A percentile compares a stretch with the other conserved stretches of the same genome.
phyloP scores from a whole-genome alignment of 2,113 vertebrate species.

The Dipodomys spectabilis region DNA sequence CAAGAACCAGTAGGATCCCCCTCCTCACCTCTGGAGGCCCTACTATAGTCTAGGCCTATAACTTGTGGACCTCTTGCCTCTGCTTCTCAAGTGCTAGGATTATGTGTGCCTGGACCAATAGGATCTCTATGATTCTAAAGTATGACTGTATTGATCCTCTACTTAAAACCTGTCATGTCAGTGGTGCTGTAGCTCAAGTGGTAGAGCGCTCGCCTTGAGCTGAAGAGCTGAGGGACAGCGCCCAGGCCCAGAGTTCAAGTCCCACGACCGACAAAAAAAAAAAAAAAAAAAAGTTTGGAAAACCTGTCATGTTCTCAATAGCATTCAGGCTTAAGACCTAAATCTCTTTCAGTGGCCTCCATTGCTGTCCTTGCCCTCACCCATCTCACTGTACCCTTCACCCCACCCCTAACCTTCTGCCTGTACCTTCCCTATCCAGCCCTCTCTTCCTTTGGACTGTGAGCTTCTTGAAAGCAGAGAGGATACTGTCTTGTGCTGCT shows the following conservation, averaged over 20 bases:
- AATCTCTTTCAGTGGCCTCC: neutral
- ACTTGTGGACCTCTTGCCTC: too few relatives aligned
- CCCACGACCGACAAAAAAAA: too few relatives aligned
- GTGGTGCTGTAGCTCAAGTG: too few relatives aligned
- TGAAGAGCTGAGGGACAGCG: too few relatives aligned
- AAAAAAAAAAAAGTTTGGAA: too few relatives aligned
- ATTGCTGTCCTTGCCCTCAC: neutral
- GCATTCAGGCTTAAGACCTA: neutral
- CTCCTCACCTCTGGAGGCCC: too few relatives aligned
- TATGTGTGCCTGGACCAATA: too few relatives aligned
- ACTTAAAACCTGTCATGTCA: conserved; percentile 3
- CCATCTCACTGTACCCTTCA: neutral
- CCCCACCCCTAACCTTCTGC: too few relatives aligned
- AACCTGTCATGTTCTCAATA: neutral
- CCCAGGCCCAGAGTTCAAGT: too few relatives aligned
- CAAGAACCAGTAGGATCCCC: too few relatives aligned
- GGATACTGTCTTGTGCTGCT: neutral
- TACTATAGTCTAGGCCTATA: too few relatives aligned
- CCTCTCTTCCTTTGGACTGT: neutral
- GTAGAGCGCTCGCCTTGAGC: too few relatives aligned
- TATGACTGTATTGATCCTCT: neutral
- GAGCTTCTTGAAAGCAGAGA: conserved; percentile 24
- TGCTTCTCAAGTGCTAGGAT: neutral
- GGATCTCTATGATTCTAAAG: neutral
- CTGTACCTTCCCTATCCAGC: neutral